These are phyloP conservation scores for Balaeniceps rex DNA, from an alignment of 2,113 vertebrate species.

Conservation along the genomic window DNA sequence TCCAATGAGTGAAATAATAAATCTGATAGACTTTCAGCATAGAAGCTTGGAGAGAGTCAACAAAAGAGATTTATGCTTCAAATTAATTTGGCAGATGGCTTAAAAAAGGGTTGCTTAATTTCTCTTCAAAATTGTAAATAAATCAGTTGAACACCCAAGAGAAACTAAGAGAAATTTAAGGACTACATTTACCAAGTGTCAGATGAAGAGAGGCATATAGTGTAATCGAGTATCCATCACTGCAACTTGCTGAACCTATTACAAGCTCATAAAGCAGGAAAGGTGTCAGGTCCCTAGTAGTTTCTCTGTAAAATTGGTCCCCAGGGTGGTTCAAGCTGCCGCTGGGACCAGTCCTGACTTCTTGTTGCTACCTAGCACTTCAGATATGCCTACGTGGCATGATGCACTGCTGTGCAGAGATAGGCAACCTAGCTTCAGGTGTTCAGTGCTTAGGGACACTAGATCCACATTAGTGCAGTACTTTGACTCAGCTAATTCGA, in stretches of 20 bases:
- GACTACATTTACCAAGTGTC: not conserved
- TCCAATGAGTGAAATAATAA: slow-evolving; percentile 18
- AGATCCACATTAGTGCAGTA: not conserved
- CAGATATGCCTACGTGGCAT: not conserved
- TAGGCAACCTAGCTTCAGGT: not conserved
- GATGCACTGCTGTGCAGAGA: not conserved
- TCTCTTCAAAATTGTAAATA: slow-evolving; percentile 27
- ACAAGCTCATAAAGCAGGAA: not conserved
- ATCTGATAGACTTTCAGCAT: not conserved
- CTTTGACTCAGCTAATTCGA: not conserved
- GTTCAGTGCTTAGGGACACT: not conserved
- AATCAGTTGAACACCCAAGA: not conserved
- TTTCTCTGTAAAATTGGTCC: not conserved
- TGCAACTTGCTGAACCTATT: not conserved
- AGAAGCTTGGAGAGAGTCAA: slow-evolving; percentile 30
- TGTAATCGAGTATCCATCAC: not conserved
- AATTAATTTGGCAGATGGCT: slow-evolving; percentile 51
- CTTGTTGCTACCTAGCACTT: not conserved
- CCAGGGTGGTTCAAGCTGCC: not conserved
- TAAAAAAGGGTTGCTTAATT: not conserved
- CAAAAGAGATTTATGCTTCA: slow-evolving; percentile 25
- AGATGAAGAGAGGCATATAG: not conserved
- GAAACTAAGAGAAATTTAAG: not conserved
- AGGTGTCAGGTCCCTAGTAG: not conserved
- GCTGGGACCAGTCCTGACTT: not conserved